Evolutionary conservation across 2,888 invertebrate genomes (phyloP), one percentile per base, ranked within the genome.

Genomic region (Carabus problematicus): DNA sequence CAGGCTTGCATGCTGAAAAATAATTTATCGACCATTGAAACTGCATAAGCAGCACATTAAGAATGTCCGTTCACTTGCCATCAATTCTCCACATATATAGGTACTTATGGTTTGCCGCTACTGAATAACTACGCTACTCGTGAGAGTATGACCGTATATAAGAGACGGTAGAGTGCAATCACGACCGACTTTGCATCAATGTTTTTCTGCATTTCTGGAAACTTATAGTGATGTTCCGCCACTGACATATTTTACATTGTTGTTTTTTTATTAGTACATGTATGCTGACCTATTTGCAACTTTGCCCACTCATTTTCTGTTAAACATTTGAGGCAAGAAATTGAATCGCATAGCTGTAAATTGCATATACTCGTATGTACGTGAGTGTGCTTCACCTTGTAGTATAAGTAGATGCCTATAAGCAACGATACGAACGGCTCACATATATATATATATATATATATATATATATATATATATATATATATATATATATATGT

Each of bases 1-100:
- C 52, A 14, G 3, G 9, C 18, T 52, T 52, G 52, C 52, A 52
- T 52, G 52, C n/a, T 1, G 52, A 52, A 52, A 52, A 52, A 52
- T 52, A 12, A 52, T 52, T 52, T 52, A 52, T 52, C 7, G 52
- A 14, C 18, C 52, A 16, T 52, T 52, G 52, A 14, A 14, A 18
- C 52, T 12, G 19, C 52, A 18, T 52, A 52, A 52, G 52, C 52
- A 52, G 52, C 52, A 52, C 16, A 16, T 52, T 52, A 52, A 52
- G 52, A 52, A 52, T 52, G 52, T 18, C 9, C 52, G 16, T 12
- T 52, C 19, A 16, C 9, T 9, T 52, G 19, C 52, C 52, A 52
- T 52, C 19, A 52, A 52, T 52, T 52, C 52, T 12, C 52, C 52
- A 29, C 29, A 29, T 29, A 29, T 29, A 29, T 29, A 47, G 47